Base-by-base conservation (phyloP, 2,797 vertebrate species). In the Enteromius fasciolatus region DNA sequence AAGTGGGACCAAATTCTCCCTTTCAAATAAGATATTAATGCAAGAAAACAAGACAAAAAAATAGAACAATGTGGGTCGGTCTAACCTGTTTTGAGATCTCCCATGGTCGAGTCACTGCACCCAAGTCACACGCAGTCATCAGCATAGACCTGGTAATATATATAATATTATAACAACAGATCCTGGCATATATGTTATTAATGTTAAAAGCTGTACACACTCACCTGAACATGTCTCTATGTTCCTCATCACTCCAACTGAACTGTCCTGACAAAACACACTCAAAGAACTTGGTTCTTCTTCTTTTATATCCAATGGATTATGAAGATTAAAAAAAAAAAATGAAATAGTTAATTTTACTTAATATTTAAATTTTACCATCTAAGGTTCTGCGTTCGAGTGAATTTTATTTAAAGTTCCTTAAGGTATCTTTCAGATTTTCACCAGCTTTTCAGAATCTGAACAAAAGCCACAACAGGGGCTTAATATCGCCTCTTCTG, bases 91-190 rank as follows among this genome's bases (percentile, higher is more conserved):
- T 95, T 39, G 95, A 95, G 80, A 95, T 94, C 80, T 94, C 92
- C 95, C 95, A 96, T 8, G 95, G 95, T 76, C 94, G 94, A 79
- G 95, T 96, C 87, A 95, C 94, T 0, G 95, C 95, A 0, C 95
- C 95, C 84, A 96, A 90, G 89, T 96, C 95, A 12, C 94, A 94
- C 1, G 94, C 93, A 54, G 95, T 96, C 95, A 96, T 95, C 86
- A 95, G 85, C 95, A 96, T 95, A 23, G 95, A 96, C 86, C 95
- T 96, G 90, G 52, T 63, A 61, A 82, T 54, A 82, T 66, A 0
- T 44, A 25, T 5, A 54, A 2, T 15, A 64, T 36, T 81, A 25
- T 12, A 57, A 20, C 15, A 41, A n/a, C 31, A 25, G 57, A 15
- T 64, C 14, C 33, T 20, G 31, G 3, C 0, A 57, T 82, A 50